These are phyloP conservation scores for Papilio dardanus DNA, from an alignment of 1,140 invertebrate genomes.

Conservation along the genomic window DNA sequence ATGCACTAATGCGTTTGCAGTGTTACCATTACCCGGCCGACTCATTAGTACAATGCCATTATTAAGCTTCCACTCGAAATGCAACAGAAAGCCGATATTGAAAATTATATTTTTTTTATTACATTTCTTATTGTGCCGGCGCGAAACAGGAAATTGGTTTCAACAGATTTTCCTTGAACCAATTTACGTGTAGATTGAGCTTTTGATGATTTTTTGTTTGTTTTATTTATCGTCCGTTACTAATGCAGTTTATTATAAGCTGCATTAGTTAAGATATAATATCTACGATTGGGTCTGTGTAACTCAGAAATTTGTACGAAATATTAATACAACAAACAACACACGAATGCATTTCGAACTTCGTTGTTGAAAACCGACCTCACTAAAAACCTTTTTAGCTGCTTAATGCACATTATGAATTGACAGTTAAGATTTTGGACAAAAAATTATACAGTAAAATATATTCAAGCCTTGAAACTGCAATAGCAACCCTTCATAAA, in stretches of 20 bases:
- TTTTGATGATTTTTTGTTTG: conserved; percentile 14
- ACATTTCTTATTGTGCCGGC: conserved; percentile 20
- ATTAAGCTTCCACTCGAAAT: conserved; percentile 35
- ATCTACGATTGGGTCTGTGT: neutral
- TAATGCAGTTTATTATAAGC: neutral
- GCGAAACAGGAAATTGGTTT: conserved; percentile 1
- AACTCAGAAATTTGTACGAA: neutral
- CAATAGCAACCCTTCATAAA: conserved; percentile 67
- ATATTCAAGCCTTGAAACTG: conserved; percentile 52
- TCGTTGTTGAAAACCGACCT: neutral
- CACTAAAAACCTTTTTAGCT: conserved; percentile 8
- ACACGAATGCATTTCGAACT: neutral
- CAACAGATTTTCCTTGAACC: conserved; percentile 11
- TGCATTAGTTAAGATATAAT: neutral
- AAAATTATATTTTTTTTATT: conserved; percentile 20
- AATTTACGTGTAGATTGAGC: conserved; percentile 12
- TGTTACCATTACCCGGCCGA: conserved; percentile 62
- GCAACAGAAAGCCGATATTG: conserved; percentile 22
- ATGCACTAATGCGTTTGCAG: conserved; percentile 77
- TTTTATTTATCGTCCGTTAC: conserved; percentile 4
- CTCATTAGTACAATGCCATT: conserved; percentile 58
- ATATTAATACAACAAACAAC: no score
- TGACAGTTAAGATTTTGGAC: conserved; percentile 35
- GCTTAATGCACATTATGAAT: neutral
- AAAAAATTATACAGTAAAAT: conserved; percentile 50